These are phyloP conservation scores for Forpus xanthops DNA, from an alignment of 2,797 vertebrate species.

Conservation along the genomic window DNA sequence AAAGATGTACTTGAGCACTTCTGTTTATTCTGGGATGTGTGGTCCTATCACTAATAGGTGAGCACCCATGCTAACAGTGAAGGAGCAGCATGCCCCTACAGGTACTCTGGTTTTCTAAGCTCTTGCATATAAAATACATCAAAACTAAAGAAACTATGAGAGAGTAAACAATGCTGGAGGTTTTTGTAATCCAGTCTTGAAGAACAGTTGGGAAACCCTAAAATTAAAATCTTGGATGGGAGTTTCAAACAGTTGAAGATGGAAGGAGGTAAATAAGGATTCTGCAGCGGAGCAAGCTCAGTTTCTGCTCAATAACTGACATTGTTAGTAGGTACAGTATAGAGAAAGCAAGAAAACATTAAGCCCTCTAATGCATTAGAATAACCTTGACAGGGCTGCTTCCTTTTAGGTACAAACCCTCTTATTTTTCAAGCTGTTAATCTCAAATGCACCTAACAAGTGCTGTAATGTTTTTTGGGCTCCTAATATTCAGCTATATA, in stretches of 20 bases:
- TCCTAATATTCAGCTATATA: background rate
- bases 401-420: background rate
- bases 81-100: background rate
- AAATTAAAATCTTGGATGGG: background rate
- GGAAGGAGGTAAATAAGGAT: background rate
- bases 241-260: background rate
- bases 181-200: background rate
- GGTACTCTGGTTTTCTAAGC: background rate
- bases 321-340: background rate
- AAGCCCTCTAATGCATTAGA: background rate
- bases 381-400: background rate
- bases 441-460: background rate
- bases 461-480: background rate
- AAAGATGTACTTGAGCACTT: background rate
- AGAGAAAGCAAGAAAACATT: background rate
- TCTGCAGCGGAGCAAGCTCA: background rate
- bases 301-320: conserved; percentile 7
- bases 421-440: background rate
- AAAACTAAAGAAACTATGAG: background rate
- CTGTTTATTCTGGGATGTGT: background rate
- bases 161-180: background rate
- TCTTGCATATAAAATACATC: background rate
- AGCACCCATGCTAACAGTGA: background rate
- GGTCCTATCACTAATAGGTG: background rate
- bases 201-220: background rate